Percentiles rank a stretch among this genome's conserved stretches.
phyloP scores from a whole-genome alignment of 2,888 invertebrate species.

The Drosophila tripunctata region DNA sequence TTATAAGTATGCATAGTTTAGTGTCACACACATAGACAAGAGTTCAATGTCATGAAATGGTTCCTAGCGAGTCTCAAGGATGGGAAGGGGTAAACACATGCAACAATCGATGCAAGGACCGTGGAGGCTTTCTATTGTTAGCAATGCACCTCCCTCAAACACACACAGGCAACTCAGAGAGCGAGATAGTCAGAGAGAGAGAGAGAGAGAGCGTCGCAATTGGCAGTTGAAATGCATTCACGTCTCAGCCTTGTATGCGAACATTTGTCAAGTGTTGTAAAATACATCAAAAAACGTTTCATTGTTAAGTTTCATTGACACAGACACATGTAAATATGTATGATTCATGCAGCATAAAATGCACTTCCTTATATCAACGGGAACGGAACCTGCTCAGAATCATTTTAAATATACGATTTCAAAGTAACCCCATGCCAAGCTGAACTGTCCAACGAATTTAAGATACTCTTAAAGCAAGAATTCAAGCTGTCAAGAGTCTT shows the following conservation, averaged over 20 bases:
- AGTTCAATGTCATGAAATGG: conserved; percentile 63
- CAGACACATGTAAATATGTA: not conserved
- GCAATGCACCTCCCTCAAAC: conserved; percentile 4
- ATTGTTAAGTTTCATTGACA: conserved; percentile 39
- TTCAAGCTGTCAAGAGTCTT: not conserved
- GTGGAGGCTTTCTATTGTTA: conserved; percentile 41
- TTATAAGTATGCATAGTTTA: too few relatives aligned
- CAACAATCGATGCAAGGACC: conserved; percentile 35
- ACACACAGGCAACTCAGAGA: not conserved
- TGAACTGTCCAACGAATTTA: not conserved
- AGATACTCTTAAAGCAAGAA: conserved; percentile 1
- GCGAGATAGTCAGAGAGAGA: not conserved
- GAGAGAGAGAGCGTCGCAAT: conserved; percentile 22
- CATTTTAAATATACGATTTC: not conserved
- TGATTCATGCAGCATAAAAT: conserved; percentile 50
- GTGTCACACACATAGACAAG: conserved; percentile 9
- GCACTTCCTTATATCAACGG: conserved; percentile 51
- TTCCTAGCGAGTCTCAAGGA: not conserved
- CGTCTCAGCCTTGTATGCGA: conserved; percentile 57
- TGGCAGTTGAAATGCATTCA: conserved; percentile 18
- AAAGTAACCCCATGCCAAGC: conserved; percentile 22
- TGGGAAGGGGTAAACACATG: conserved; percentile 24
- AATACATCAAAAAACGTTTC: conserved; percentile 14
- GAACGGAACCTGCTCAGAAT: conserved; percentile 24
- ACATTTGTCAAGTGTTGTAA: conserved; percentile 61